These are phyloP conservation scores for Tetrax tetrax DNA, from an alignment of 2,113 vertebrate genomes.

Conservation along the genomic window DNA sequence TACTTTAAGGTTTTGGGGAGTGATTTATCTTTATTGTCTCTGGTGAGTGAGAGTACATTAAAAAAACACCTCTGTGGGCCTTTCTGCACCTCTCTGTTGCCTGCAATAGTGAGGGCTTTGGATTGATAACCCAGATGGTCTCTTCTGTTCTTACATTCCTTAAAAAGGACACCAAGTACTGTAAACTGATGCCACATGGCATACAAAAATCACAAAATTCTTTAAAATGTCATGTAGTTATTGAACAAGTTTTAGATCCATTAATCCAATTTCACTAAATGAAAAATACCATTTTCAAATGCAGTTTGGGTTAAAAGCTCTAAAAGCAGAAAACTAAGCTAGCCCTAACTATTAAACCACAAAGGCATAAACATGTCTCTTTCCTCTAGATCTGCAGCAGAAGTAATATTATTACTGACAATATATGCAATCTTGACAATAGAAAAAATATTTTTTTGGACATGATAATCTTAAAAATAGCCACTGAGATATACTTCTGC, in stretches of 20 bases:
- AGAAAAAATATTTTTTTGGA: neutral
- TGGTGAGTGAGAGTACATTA: neutral
- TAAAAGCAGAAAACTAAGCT: neutral
- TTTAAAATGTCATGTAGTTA: neutral
- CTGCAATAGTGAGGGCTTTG: neutral
- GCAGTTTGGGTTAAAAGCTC: neutral
- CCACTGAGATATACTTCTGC: neutral
- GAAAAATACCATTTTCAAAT: neutral
- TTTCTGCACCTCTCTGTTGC: neutral
- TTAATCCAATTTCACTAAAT: neutral
- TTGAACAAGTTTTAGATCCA: neutral
- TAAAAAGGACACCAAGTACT: slow-evolving; percentile 12
- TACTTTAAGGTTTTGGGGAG: neutral
- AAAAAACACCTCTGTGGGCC: neutral
- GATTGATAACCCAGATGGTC: slow-evolving; percentile 56
- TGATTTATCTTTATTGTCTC: neutral
- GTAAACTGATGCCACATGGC: slow-evolving; percentile 11
- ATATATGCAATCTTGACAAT: neutral
- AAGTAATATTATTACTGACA: neutral
- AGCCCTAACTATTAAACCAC: neutral
- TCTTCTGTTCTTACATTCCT: neutral
- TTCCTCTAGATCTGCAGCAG: neutral
- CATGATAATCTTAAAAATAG: neutral
- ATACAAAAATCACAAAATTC: neutral
- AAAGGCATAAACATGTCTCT: neutral